Evolutionary conservation across 1,140 invertebrate genomes (phyloP).

Genomic region (Drosophila malerkotliana): DNA sequence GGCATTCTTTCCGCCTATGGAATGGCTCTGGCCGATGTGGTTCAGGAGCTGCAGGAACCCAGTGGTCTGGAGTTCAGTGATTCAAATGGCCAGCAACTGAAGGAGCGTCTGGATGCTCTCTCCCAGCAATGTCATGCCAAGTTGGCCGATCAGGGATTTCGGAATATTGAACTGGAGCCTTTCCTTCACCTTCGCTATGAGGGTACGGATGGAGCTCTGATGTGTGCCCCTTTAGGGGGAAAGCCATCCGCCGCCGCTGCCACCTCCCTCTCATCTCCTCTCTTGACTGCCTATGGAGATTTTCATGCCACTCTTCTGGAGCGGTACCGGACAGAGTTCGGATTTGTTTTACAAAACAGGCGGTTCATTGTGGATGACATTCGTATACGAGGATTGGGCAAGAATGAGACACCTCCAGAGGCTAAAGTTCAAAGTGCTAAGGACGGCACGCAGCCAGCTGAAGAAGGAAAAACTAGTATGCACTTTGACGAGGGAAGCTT

Average conservation of each 20-base stretch:
- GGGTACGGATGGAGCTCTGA: constrained; percentile 97
- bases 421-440: constrained; percentile 84
- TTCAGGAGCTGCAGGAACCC: constrained; percentile 96
- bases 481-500: constrained; percentile 93
- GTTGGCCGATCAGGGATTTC: constrained; percentile 91
- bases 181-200: constrained; percentile 96
- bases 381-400: constrained; percentile 93
- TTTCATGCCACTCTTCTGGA: constrained; percentile 88
- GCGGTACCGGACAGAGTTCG: constrained; percentile 97
- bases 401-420: constrained; percentile 86
- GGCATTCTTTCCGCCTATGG: constrained; percentile 99
- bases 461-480: constrained; percentile 87
- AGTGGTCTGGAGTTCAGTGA: constrained; percentile 89
- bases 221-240: constrained; percentile 88
- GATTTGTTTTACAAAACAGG: constrained; percentile 93
- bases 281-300: constrained; percentile 87
- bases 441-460: constrained; percentile 77
- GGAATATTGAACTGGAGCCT: constrained; percentile 88
- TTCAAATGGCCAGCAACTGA: constrained; percentile 88
- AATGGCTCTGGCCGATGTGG: constrained; percentile 98
- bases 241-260: constrained; percentile 7
- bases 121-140: constrained; percentile 87
- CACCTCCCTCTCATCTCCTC: constrained; percentile 18
- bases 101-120: constrained; percentile 88
- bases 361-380: constrained; percentile 97